These are phyloP conservation scores for Anarhynchus alexandrinus DNA, from an alignment of 2,113 vertebrate genomes.

Conservation along the genomic window DNA sequence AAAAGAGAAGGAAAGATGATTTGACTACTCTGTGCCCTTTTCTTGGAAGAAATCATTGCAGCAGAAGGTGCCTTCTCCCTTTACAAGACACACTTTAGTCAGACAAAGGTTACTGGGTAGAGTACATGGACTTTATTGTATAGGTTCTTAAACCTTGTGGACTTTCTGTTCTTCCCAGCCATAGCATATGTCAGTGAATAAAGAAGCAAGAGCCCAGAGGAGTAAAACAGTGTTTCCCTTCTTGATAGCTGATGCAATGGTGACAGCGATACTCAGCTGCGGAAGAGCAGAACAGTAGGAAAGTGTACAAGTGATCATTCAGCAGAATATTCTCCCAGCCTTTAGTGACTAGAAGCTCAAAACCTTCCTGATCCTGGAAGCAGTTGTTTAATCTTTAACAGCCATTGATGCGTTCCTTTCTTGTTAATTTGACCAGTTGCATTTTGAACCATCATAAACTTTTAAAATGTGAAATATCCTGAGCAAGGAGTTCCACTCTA, in stretches of 20 bases:
- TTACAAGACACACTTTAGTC: background rate
- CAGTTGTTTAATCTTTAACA: background rate
- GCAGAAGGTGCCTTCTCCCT: background rate
- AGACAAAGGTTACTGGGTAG: background rate
- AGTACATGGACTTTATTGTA: background rate
- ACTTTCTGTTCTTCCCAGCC: background rate
- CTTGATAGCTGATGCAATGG: background rate
- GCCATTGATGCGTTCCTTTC: background rate
- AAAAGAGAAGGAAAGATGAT: background rate
- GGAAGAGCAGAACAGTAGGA: background rate
- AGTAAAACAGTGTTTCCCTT: background rate
- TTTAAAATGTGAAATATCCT: background rate
- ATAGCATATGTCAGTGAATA: background rate
- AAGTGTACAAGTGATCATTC: background rate
- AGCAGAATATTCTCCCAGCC: background rate
- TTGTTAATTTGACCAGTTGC: background rate
- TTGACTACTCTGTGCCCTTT: background rate
- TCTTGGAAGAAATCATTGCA: background rate
- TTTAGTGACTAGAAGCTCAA: background rate
- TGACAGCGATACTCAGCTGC: background rate
- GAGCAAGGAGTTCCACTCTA: background rate
- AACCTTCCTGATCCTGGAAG: background rate
- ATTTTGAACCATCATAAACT: background rate
- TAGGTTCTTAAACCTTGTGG: background rate
- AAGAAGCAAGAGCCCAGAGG: background rate